Evolutionary conservation across 2,113 vertebrate species (phyloP).

Genomic region (Stegostoma tigrinum): DNA sequence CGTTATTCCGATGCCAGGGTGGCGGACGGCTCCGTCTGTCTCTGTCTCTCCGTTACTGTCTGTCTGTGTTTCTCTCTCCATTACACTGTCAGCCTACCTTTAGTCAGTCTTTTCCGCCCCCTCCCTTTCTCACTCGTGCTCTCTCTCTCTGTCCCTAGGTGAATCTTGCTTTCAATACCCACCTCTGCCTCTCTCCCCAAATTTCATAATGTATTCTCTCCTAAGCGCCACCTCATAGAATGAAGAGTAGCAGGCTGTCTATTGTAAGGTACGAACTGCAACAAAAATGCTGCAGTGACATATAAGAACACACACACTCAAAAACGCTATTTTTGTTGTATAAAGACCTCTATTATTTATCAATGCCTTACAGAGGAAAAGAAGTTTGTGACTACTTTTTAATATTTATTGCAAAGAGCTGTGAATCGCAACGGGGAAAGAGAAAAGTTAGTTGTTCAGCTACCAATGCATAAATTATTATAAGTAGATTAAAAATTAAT

Average conservation of each 20-base stretch:
- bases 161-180: not conserved
- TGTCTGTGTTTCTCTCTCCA: not conserved
- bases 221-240: not conserved
- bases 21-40: not conserved
- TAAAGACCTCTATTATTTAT: constrained; percentile 55
- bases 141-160: not conserved
- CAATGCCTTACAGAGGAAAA: constrained; percentile 57
- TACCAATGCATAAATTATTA: constrained; percentile 31
- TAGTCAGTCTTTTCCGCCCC: not conserved
- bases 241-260: not conserved
- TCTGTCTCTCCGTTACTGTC: not conserved
- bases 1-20: not conserved
- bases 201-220: not conserved
- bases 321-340: constrained; percentile 45
- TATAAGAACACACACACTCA: not conserved
- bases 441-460: not conserved
- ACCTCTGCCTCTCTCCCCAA: not conserved
- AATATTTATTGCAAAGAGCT: constrained; percentile 59
- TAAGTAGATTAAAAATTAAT: constrained; percentile 18
- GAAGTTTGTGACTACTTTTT: constrained; percentile 47
- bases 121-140: not conserved
- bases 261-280: not conserved
- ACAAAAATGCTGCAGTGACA: not conserved
- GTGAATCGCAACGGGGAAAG: constrained; percentile 51
- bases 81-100: not conserved